Percentiles rank a stretch among this genome's conserved stretches.
phyloP scores from a whole-genome alignment of 2,888 invertebrate species.

The Euzetes globulus region DNA sequence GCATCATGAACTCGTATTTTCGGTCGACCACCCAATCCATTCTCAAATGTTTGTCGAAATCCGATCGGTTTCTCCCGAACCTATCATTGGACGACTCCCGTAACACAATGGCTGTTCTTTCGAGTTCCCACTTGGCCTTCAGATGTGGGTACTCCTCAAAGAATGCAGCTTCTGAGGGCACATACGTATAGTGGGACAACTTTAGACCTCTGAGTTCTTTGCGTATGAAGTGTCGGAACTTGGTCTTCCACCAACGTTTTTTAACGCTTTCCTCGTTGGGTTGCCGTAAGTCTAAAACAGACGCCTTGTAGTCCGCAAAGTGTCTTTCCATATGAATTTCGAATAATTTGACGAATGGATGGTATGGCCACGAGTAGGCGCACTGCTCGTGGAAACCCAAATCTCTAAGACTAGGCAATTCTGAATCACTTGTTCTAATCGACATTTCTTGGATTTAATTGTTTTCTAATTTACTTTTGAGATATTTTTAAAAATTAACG shows the following conservation, averaged over 20 bases:
- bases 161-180: neutral
- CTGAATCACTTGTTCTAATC: neutral
- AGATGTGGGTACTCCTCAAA: neutral
- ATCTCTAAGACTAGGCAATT: neutral
- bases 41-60: neutral
- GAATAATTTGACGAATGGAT: neutral
- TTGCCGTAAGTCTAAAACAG: neutral
- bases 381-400: neutral
- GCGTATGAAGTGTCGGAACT: neutral
- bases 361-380: neutral
- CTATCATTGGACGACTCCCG: neutral
- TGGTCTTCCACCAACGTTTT: neutral
- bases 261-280: neutral
- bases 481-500: no score
- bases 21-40: neutral
- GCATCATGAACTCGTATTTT: neutral
- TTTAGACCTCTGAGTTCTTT: neutral
- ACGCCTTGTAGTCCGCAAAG: neutral
- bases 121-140: neutral
- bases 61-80: neutral
- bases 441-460: no score
- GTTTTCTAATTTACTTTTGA: no score
- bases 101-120: neutral
- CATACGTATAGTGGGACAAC: neutral
- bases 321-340: neutral